These are phyloP conservation scores for Caprella mutica DNA, from an alignment of 2,888 invertebrate species.

Conservation along the genomic window DNA sequence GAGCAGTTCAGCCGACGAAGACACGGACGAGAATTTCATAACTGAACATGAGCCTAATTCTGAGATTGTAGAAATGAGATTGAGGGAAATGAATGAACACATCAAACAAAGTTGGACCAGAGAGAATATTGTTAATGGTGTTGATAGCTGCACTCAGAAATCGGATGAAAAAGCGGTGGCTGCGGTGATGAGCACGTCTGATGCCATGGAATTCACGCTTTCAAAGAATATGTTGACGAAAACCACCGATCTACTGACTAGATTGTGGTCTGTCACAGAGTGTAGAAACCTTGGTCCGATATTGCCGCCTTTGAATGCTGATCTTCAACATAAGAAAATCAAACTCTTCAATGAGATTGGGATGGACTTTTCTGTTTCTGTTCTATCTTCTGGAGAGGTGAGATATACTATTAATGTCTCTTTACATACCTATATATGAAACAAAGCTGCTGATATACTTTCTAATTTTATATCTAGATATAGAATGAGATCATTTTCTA, in stretches of 20 bases:
- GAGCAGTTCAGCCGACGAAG: neutral
- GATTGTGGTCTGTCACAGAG: too few relatives aligned
- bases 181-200: too few relatives aligned
- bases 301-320: neutral
- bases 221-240: too few relatives aligned
- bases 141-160: too few relatives aligned
- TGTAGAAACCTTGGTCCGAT: conserved; percentile 38
- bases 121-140: too few relatives aligned
- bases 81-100: too few relatives aligned
- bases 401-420: conserved; percentile 4
- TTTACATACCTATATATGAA: neutral
- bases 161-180: too few relatives aligned
- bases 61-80: too few relatives aligned
- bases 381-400: conserved; percentile 37
- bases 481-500: conserved; percentile 21
- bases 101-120: too few relatives aligned
- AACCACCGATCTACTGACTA: too few relatives aligned
- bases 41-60: neutral
- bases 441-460: neutral
- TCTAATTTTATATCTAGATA: neutral
- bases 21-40: neutral
- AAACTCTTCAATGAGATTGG: conserved; percentile 54
- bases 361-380: conserved; percentile 38
- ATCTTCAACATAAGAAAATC: conserved; percentile 36
- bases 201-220: too few relatives aligned